These are phyloP conservation scores for Myrmecobius fasciatus DNA, from an alignment of 2,113 vertebrate genomes.

Conservation along the genomic window DNA sequence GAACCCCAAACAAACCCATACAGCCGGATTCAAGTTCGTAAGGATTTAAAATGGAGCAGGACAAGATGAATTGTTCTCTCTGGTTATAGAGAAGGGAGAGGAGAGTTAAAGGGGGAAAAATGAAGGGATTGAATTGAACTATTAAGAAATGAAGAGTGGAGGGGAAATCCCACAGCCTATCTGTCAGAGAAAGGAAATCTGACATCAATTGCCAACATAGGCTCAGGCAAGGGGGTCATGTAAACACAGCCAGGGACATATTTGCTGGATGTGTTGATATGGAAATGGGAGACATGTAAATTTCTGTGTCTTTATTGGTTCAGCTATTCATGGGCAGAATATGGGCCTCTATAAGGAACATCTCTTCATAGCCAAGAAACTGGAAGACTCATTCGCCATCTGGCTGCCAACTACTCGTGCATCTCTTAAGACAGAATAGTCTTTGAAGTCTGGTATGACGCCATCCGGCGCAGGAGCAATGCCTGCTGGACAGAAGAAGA, in stretches of 20 bases:
- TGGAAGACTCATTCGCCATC: neutral
- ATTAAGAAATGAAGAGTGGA: neutral
- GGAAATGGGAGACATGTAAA: rapidly evolving
- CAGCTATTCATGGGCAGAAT: neutral
- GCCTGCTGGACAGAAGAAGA: neutral
- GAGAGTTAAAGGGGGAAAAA: neutral
- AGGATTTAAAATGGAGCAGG: slow-evolving; percentile 36
- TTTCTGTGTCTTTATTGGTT: neutral
- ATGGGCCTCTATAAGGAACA: neutral
- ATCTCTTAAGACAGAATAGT: slow-evolving; percentile 37
- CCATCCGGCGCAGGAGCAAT: neutral
- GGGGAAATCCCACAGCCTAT: neutral
- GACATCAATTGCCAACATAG: neutral
- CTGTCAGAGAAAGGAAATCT: neutral
- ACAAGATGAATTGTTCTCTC: slow-evolving; percentile 18
- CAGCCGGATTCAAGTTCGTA: neutral
- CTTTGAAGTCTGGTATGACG: slow-evolving; percentile 56
- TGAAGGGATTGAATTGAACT: neutral
- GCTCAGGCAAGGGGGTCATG: rapidly evolving
- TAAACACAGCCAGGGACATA: rapidly evolving
- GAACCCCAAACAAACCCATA: neutral
- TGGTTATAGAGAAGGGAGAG: neutral
- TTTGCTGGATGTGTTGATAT: neutral
- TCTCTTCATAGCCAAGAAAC: neutral
- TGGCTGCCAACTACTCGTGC: neutral